Conservation (phyloP, 2,797 vertebrate genomes). For the Sternarchorhynchus goeldii region DNA sequence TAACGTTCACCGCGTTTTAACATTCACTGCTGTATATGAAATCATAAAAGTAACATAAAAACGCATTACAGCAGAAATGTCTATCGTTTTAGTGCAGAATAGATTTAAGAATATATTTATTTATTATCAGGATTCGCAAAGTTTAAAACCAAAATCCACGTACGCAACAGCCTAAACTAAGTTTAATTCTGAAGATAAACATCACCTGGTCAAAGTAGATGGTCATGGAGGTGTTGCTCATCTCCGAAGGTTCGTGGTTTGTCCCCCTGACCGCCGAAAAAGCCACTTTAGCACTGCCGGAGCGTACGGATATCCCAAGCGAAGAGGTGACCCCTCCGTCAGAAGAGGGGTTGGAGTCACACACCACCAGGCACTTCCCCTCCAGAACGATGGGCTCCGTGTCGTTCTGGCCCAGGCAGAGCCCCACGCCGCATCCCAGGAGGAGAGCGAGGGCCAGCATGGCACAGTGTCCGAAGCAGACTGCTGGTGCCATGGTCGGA, state of each 20-base stretch:
- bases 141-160: conserved; percentile 8
- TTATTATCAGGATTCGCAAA: conserved; percentile 18
- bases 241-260: conserved; percentile 92
- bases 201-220: conserved; percentile 97
- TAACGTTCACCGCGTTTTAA: too few relatives aligned
- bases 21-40: too few relatives aligned
- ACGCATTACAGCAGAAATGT: too few relatives aligned
- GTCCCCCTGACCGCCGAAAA: conserved; percentile 85
- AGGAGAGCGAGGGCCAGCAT: conserved; percentile 82
- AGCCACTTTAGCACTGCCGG: conserved; percentile 87
- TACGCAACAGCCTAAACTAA: not conserved
- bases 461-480: conserved; percentile 77
- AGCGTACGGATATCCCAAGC: conserved; percentile 91
- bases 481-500: conserved; percentile 79
- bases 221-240: conserved; percentile 96
- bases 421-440: conserved; percentile 76
- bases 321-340: conserved; percentile 95
- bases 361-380: conserved; percentile 97
- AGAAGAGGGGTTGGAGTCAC: conserved; percentile 95
- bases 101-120: too few relatives aligned
- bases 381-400: conserved; percentile 98
- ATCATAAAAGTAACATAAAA: too few relatives aligned
- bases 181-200: conserved; percentile 30
- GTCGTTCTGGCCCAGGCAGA: conserved; percentile 89
- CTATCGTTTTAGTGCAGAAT: too few relatives aligned